Percentiles rank a stretch among this genome's conserved stretches.
Evolutionary conservation across 2,888 invertebrate genomes (phyloP).

Genomic region (Toxonevra muliebris): DNA sequence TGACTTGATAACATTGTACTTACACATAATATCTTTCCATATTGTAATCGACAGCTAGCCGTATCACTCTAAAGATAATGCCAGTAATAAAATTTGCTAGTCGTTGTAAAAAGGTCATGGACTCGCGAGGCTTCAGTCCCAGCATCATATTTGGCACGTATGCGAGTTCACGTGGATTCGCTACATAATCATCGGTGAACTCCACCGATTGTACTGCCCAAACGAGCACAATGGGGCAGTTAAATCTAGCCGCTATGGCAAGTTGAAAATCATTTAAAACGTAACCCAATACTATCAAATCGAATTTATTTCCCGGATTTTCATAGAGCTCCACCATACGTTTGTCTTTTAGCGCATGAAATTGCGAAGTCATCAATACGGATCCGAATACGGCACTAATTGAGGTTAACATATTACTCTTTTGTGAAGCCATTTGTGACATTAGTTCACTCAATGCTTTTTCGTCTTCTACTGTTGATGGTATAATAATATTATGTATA

Average conservation of each 20-base stretch:
- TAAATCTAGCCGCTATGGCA: constrained; percentile 53
- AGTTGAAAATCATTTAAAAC: constrained; percentile 57
- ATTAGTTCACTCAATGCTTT: constrained; percentile 41
- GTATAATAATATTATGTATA: constrained; percentile 53
- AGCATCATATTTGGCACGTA: constrained; percentile 51
- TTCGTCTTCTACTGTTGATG: constrained; percentile 45
- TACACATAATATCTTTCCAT: constrained; percentile 46
- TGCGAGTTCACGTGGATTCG: constrained; percentile 52
- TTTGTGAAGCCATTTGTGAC: constrained; percentile 42
- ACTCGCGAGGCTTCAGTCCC: constrained; percentile 33
- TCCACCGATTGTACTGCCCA: constrained; percentile 49
- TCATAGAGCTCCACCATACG: constrained; percentile 54
- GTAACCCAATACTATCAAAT: constrained; percentile 58
- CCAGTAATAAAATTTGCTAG: constrained; percentile 42
- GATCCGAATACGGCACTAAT: constrained; percentile 40
- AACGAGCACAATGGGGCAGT: constrained; percentile 52
- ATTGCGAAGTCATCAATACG: constrained; percentile 50
- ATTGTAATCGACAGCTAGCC: constrained; percentile 25
- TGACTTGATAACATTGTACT: constrained; percentile 38
- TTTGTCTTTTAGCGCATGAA: constrained; percentile 49
- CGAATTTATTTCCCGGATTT: constrained; percentile 56
- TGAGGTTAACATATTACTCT: constrained; percentile 42
- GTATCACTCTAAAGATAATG: constrained; percentile 21
- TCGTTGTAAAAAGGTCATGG: constrained; percentile 48
- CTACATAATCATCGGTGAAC: constrained; percentile 46